Base-by-base conservation (phyloP, 2,113 vertebrate species). In the Trogon surrucura region DNA sequence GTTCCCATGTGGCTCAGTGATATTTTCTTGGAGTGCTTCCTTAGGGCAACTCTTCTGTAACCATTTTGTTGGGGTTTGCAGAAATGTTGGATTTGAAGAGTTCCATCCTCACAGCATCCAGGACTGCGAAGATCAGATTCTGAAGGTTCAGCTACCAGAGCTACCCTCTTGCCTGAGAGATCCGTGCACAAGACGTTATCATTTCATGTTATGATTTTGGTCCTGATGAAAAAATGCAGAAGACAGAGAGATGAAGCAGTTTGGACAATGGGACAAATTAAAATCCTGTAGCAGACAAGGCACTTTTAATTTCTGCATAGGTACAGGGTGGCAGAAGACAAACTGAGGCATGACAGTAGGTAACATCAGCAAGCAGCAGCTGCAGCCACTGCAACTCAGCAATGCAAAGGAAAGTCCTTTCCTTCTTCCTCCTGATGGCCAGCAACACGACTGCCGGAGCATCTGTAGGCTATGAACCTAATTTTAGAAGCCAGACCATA, bases 401-500 rank as follows among this genome's bases (percentile, higher is more conserved):
- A 9, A 26, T 16, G 18, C 25, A 30, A 53, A 85, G 38, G 53
- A 75, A 71, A 60, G 23, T 19, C 47, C 25, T 54, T 45, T 57
- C 25, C 57, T 79, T 58, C 80, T n/a, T 66, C 45, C 44, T 56
- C 48, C 66, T 6, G 5, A 41, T n/a, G 48, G 72, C 30, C 0
- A 0, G 66, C 26, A 61, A 8, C 2, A 61, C 0, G 0, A 26
- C 58, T 34, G 41, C 45, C 1, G 1, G 20, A 80, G 65, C 32
- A 64, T 84, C 69, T 73, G 41, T 36, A 67, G 73, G 34, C 38
- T 80, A 45, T 21, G 77, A 83, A 82, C 56, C 50, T 80, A 67
- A 75, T 84, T 93, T 65, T 80, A 70, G 80, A n/a, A 80, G 72
- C 62, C n/a, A n/a, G 75, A 62, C 75, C 66, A n/a, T 66, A 66